These are phyloP conservation scores for Callosobruchus maculatus DNA, from an alignment of 2,888 invertebrate species.

Conservation along the genomic window DNA sequence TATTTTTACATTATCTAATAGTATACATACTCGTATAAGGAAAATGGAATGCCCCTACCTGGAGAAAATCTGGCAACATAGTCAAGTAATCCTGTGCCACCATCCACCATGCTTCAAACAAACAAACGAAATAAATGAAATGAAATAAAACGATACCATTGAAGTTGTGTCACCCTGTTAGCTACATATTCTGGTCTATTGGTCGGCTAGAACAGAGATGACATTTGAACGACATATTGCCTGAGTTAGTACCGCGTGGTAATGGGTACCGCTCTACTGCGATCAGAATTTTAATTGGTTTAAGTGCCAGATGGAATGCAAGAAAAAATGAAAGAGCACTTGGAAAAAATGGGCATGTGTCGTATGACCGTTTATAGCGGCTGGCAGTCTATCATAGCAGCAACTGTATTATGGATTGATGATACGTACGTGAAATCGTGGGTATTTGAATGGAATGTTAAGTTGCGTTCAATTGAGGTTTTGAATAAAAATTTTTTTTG, in stretches of 20 bases:
- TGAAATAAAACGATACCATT: no score
- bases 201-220: neutral
- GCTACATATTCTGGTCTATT: no score
- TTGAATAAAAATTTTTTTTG: no score
- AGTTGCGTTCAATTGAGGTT: neutral
- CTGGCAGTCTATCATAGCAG: neutral
- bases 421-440: neutral
- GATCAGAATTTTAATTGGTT: neutral
- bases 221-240: neutral
- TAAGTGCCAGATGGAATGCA: neutral
- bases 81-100: no score
- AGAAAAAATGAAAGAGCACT: neutral
- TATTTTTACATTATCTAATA: no score
- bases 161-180: no score
- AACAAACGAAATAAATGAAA: no score
- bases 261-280: neutral
- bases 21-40: no score
- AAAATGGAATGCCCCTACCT: no score
- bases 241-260: neutral
- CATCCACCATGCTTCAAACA: no score
- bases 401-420: neutral
- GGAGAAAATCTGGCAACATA: no score
- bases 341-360: neutral
- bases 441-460: neutral
- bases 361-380: neutral